Evolutionary conservation across 2,113 vertebrate genomes (phyloP).

Genomic region (Nicator chloris): DNA sequence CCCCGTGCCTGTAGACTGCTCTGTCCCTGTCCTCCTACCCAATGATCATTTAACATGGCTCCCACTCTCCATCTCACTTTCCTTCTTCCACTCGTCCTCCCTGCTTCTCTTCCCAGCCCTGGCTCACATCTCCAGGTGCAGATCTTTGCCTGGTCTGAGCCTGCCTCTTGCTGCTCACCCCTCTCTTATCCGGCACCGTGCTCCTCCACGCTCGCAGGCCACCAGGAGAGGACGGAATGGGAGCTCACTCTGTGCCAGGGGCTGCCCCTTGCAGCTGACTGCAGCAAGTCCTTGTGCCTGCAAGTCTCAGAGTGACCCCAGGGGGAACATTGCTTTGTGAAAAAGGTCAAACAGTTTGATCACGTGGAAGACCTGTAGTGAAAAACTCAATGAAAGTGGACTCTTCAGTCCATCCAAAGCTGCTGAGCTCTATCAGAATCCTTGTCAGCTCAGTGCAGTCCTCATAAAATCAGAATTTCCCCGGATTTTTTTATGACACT

Average conservation of each 20-base stretch:
- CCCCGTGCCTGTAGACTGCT: neutral
- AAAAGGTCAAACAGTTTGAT: neutral
- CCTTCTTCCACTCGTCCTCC: neutral
- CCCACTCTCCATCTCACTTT: neutral
- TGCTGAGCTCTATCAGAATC: neutral
- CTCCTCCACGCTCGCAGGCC: neutral
- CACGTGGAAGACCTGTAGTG: neutral
- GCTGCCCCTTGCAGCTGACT: neutral
- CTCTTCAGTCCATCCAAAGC: neutral
- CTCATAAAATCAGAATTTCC: neutral
- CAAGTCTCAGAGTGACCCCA: neutral
- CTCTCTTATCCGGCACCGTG: neutral
- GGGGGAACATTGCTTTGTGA: neutral
- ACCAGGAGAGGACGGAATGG: neutral
- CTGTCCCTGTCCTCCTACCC: neutral
- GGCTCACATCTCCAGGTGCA: neutral
- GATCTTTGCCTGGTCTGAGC: neutral
- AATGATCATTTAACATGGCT: fast-evolving
- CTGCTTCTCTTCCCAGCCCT: neutral
- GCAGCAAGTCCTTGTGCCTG: neutral
- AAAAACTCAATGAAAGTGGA: neutral
- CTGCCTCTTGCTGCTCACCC: neutral
- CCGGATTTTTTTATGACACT: neutral
- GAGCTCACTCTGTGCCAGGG: neutral
- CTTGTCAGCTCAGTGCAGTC: neutral